A percentile compares a stretch with the other conserved stretches of the same genome.
Evolutionary conservation across 2,888 invertebrate species (phyloP).

Genomic region (Idaea straminata): DNA sequence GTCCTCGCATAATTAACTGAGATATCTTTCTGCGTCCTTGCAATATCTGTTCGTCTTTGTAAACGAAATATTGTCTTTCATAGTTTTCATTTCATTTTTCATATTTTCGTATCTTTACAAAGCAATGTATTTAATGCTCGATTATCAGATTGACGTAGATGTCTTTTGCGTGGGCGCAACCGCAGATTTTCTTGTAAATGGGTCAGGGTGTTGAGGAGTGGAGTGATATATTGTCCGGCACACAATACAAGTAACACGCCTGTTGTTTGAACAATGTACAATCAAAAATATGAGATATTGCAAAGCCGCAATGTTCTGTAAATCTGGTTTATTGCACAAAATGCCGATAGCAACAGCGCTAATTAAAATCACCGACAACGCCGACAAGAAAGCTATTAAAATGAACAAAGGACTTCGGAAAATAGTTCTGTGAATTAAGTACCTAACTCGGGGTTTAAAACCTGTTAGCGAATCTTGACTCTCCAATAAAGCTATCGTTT

Average conservation of each 20-base stretch:
- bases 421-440: conserved; percentile 13
- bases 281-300: background rate
- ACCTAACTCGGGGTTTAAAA: conserved; percentile 11
- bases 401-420: conserved; percentile 11
- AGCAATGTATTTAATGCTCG: conserved; percentile 34
- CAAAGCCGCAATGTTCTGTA: background rate
- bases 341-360: background rate
- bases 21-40: background rate
- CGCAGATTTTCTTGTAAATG: conserved; percentile 62
- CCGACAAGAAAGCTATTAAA: conserved; percentile 8
- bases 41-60: background rate
- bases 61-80: background rate
- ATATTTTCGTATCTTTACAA: background rate
- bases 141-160: conserved; percentile 46
- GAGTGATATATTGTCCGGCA: conserved; percentile 24
- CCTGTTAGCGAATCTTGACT: conserved; percentile 3
- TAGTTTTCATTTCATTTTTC: background rate
- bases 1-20: conserved; percentile 20
- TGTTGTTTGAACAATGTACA: background rate
- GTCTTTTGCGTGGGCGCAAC: conserved; percentile 60
- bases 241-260: background rate
- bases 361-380: background rate
- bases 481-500: background rate
- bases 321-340: background rate
- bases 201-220: conserved; percentile 63